These are phyloP conservation scores for Centrocercus urophasianus DNA, from an alignment of 2,113 vertebrate species.

Conservation along the genomic window DNA sequence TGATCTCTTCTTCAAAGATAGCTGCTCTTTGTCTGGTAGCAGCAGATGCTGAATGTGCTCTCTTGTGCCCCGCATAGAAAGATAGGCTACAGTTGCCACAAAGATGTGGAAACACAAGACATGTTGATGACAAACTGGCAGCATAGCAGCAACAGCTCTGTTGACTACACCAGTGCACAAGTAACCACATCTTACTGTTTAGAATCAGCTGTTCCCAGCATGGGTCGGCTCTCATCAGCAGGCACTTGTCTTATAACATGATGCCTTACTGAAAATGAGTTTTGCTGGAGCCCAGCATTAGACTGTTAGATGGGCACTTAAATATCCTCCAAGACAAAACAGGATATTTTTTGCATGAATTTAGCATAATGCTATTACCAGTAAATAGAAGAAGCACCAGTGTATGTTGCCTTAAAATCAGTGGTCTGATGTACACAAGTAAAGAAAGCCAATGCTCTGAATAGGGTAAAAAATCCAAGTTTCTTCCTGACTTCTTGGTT, in stretches of 20 bases:
- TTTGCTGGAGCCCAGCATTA: background rate
- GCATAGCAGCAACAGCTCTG: background rate
- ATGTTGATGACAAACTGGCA: background rate
- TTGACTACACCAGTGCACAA: background rate
- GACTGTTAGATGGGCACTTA: fast-evolving
- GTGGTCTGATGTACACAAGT: background rate
- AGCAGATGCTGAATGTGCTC: background rate
- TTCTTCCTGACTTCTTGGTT: background rate
- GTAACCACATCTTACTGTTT: background rate
- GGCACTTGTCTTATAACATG: background rate
- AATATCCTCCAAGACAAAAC: background rate
- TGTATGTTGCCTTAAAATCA: background rate
- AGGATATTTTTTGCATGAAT: background rate
- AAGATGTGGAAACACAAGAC: background rate
- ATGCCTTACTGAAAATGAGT: background rate
- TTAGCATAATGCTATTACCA: background rate
- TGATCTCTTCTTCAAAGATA: background rate
- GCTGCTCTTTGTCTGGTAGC: background rate
- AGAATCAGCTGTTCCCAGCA: background rate
- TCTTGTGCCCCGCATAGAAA: background rate
- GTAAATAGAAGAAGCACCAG: background rate
- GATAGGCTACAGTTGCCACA: background rate
- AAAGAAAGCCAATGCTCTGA: background rate
- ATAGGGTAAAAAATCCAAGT: background rate
- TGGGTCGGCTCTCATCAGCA: background rate